Percentiles rank a stretch among this genome's conserved stretches.
These are phyloP conservation scores for Pelvicachromis taeniatus DNA, from an alignment of 2,113 vertebrate species.

Conservation along the genomic window DNA sequence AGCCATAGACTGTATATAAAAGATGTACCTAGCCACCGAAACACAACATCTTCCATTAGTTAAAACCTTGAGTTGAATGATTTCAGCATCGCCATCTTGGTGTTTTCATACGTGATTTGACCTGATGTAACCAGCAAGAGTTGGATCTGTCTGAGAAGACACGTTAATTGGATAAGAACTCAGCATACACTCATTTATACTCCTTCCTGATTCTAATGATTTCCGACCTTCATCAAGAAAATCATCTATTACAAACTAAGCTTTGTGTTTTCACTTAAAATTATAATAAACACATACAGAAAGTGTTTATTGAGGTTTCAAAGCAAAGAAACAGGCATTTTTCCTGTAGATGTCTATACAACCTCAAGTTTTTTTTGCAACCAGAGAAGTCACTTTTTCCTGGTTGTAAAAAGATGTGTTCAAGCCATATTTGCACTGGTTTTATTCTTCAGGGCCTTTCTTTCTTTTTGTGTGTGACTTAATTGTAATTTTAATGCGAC, in stretches of 20 bases:
- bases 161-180: not conserved
- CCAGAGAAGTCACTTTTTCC: not conserved
- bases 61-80: not conserved
- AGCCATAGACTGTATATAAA: not conserved
- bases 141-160: not conserved
- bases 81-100: not conserved
- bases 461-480: not conserved
- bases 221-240: not conserved
- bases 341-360: not conserved
- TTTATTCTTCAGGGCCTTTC: not conserved
- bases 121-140: not conserved
- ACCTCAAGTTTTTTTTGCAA: not conserved
- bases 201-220: not conserved
- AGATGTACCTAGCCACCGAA: not conserved
- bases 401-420: not conserved
- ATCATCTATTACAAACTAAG: not conserved
- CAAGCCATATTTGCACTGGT: not conserved
- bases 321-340: not conserved
- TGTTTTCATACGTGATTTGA: not conserved
- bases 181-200: not conserved
- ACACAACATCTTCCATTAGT: not conserved
- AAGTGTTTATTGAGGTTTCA: not conserved
- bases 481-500: not conserved
- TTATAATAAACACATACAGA: not conserved
- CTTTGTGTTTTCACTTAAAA: not conserved